Conservation (phyloP, 2,113 vertebrate genomes). For the Ailuropoda melanoleuca region DNA sequence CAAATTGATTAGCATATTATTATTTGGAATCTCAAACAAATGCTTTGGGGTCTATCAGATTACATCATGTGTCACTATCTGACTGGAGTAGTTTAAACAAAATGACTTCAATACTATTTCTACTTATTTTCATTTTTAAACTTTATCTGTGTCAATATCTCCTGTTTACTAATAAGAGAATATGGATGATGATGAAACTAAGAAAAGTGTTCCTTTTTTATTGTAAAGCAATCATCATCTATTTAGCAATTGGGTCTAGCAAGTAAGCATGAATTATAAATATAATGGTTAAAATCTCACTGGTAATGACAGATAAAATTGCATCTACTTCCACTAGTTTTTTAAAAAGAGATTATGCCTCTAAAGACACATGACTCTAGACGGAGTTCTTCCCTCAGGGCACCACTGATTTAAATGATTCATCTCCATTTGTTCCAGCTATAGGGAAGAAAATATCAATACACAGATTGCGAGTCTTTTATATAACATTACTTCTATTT, state of each 20-base stretch:
- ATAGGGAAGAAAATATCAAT: constrained; percentile 4
- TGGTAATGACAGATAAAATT: constrained; percentile 29
- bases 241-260: neutral
- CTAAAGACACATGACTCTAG: neutral
- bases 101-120: constrained; percentile 24
- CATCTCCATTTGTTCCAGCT: constrained; percentile 8
- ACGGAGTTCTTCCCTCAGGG: neutral
- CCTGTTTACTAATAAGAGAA: neutral
- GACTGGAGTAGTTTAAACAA: neutral
- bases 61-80: neutral
- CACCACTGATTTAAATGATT: constrained; percentile 42
- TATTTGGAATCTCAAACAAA: neutral
- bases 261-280: neutral
- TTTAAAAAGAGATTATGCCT: neutral
- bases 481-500: neutral
- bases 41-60: neutral
- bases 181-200: neutral
- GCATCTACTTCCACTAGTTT: neutral
- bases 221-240: constrained; percentile 29
- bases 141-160: constrained; percentile 1
- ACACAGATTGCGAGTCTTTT: constrained; percentile 5
- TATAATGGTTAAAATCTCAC: neutral
- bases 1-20: neutral
- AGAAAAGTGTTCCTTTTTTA: neutral
- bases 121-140: neutral